Evolutionary conservation across 64 coral and sea anemone species (phyloP), one percentile per base, ranked within the genome.

Genomic region (Montipora sp.): DNA sequence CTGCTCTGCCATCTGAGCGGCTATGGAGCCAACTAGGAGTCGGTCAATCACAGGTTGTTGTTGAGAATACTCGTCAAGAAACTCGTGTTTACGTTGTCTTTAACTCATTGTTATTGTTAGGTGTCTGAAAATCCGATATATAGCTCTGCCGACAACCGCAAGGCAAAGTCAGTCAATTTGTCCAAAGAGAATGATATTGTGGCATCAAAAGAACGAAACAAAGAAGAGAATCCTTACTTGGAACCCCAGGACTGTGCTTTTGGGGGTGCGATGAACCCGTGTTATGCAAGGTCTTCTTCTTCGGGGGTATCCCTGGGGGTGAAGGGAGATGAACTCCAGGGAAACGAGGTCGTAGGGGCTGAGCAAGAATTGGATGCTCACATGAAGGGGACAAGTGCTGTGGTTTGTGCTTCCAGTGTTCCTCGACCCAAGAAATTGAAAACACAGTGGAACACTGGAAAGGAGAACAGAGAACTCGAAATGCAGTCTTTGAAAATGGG

Each of bases 91-190:
- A 20, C 16, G 47, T 49, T 7, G 36, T 36, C 36, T 65, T 7
- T 21, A 21, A 5, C 82, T 63, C 7, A 5, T 72, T 43, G 46
- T 49, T 72, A 18, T 49, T 11, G 18, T 22, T 16, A 85, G 82
- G 65, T 85, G 27, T 19, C 36, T 8, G 61, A 85, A 8, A 85
- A 85, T 71, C 82, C 82, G 12, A 16, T 85, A 1, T 85, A 85
- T 22, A 21, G 1, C 66, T 7, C 60, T 50, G 16, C 46, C 11
- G 9, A 8, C 65, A 15, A 48, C 18, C 16, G 11, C n/a, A 7
- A 36, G 3, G 44, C 5, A 14, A 83, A 85, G 65, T 46, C 47
- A 7, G 82, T 72, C 18, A 71, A 46, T 71, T 50, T 51, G n/a
- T 63, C 82, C 13, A 8, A 7, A 36, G 53, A 80, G 1, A 51